Conservation (phyloP, 2,888 invertebrate species). For the Tricholauxania praeusta region DNA sequence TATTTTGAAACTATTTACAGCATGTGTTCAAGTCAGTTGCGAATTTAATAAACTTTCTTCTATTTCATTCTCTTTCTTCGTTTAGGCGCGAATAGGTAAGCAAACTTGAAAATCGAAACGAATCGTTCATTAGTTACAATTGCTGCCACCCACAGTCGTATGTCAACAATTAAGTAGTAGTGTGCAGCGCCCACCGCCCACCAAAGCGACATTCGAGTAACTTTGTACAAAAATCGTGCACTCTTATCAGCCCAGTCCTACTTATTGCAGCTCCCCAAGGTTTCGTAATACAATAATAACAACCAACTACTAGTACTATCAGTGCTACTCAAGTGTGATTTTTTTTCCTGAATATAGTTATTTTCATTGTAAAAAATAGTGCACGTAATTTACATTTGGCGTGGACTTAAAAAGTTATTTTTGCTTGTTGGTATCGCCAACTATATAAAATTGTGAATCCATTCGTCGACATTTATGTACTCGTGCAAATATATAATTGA, state of each 20-base stretch:
- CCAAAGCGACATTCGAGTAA: not conserved
- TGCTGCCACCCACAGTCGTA: not conserved
- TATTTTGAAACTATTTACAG: not conserved
- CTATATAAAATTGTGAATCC: too few relatives aligned
- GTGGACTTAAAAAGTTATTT: not conserved
- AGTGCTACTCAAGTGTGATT: not conserved
- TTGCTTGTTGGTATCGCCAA: too few relatives aligned
- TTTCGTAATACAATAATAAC: constrained; percentile 10
- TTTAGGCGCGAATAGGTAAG: not conserved
- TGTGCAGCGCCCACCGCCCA: not conserved
- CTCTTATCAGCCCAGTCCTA: constrained; percentile 18
- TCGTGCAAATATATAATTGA: too few relatives aligned
- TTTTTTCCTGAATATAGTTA: constrained; percentile 16
- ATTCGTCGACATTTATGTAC: too few relatives aligned
- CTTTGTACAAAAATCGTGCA: not conserved
- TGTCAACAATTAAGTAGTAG: not conserved
- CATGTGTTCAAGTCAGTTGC: not conserved
- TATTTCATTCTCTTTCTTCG: not conserved
- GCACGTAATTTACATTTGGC: not conserved
- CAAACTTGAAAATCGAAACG: not conserved
- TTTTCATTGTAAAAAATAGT: not conserved
- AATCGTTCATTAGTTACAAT: not conserved
- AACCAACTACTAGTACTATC: not conserved
- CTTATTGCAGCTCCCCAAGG: constrained; percentile 17
- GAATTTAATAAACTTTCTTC: not conserved